Conservation (phyloP, 1,140 invertebrate genomes). For the Nebria ingens region DNA sequence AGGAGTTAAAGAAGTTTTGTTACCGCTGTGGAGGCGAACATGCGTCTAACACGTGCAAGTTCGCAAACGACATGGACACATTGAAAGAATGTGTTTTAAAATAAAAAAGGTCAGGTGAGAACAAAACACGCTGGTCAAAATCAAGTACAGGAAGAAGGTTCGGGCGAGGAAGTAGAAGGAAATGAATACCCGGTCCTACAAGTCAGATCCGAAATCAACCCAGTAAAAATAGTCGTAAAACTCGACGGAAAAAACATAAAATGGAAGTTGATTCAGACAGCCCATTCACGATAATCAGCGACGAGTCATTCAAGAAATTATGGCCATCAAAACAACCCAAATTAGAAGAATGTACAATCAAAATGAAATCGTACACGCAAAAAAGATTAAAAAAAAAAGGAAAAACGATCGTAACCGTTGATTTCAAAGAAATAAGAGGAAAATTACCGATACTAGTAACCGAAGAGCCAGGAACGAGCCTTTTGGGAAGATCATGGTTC, state of each 20-base stretch:
- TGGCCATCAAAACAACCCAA: neutral
- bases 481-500: constrained; percentile 13
- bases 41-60: neutral
- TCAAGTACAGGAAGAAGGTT: neutral
- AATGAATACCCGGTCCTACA: neutral
- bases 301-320: neutral
- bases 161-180: neutral
- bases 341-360: neutral
- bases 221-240: neutral
- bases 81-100: neutral
- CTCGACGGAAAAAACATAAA: neutral
- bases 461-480: constrained; percentile 7
- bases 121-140: neutral
- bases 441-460: constrained; percentile 9
- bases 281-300: neutral
- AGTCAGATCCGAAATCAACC: neutral
- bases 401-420: constrained; percentile 7
- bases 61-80: neutral
- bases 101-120: neutral
- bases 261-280: neutral
- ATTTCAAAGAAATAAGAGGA: constrained; percentile 9
- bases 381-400: constrained; percentile 11
- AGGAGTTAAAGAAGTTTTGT: neutral
- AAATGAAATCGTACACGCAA: neutral
- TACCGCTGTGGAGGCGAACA: neutral